phyloP scores from a whole-genome alignment of 2,888 invertebrate species.

The Scrobipalpa atriplicella region DNA sequence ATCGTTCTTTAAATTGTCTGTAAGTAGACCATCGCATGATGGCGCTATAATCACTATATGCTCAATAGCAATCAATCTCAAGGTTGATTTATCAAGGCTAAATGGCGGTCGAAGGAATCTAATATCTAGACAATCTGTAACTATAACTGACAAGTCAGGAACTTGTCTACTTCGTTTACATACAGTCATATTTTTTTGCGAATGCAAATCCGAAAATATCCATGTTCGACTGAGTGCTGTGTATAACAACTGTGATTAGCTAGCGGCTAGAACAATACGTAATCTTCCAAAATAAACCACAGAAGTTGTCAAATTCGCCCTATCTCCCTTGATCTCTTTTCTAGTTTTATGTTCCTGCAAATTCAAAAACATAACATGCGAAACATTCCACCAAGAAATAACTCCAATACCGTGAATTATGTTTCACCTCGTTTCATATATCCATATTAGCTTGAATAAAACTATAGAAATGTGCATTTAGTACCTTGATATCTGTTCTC shows the following conservation, averaged over 20 bases:
- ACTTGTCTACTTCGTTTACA: background rate
- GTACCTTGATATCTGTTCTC: too few relatives aligned
- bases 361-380: too few relatives aligned
- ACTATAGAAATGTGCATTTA: slow-evolving; percentile 46
- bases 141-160: background rate
- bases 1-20: slow-evolving; percentile 19
- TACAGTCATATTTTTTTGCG: background rate
- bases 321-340: too few relatives aligned
- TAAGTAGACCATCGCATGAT: slow-evolving; percentile 32
- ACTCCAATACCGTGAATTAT: slow-evolving; percentile 7
- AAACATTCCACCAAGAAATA: background rate
- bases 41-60: slow-evolving; percentile 29
- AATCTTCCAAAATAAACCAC: too few relatives aligned
- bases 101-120: slow-evolving; percentile 19
- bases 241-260: background rate
- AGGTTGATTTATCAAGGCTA: slow-evolving; percentile 33
- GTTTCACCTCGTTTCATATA: slow-evolving; percentile 20
- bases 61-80: slow-evolving; percentile 33
- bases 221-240: background rate
- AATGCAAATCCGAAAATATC: background rate
- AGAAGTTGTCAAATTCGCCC: too few relatives aligned
- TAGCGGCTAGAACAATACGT: too few relatives aligned
- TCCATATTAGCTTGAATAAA: slow-evolving; percentile 18
- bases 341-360: too few relatives aligned
- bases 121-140: slow-evolving; percentile 2